These are phyloP conservation scores for Patiria pectinifera DNA, from an alignment of 53 echinoderm and acorn worm genomes.

Conservation along the genomic window DNA sequence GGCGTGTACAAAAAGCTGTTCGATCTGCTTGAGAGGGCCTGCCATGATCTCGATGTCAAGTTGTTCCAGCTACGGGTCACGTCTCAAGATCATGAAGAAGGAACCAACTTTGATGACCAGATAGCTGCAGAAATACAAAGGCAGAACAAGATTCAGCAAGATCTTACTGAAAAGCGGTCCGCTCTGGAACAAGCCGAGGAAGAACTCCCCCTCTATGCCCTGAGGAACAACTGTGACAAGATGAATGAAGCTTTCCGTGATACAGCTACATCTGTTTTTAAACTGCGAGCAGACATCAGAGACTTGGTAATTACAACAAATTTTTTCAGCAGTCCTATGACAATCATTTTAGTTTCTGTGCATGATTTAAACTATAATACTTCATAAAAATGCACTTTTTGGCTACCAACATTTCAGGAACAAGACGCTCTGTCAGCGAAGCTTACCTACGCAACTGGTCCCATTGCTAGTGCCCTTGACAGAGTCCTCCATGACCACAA, in stretches of 20 bases:
- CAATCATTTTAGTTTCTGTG: not conserved
- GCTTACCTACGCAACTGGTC: conserved; percentile 42
- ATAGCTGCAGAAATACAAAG: not conserved
- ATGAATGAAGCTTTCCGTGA: not conserved
- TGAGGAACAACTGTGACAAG: not conserved
- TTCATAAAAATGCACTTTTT: not conserved
- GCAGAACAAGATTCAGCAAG: not conserved
- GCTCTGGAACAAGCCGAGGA: conserved; percentile 26
- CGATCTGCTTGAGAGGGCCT: too few relatives aligned
- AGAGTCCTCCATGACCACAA: not conserved
- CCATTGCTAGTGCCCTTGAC: conserved; percentile 33
- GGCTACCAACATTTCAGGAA: not conserved
- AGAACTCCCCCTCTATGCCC: conserved; percentile 24
- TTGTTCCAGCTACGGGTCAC: not conserved
- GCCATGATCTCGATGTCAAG: not conserved
- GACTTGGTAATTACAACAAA: not conserved
- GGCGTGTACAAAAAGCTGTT: conserved; percentile 39
- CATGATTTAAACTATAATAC: not conserved
- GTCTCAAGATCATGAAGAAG: not conserved
- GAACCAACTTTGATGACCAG: not conserved
- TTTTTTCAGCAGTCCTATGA: too few relatives aligned
- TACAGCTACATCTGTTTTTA: conserved; percentile 1
- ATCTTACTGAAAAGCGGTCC: not conserved
- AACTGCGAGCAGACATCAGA: not conserved
- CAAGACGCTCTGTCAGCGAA: not conserved